Base-by-base conservation (phyloP, 2,113 vertebrate species). In the Eublepharis macularius region DNA sequence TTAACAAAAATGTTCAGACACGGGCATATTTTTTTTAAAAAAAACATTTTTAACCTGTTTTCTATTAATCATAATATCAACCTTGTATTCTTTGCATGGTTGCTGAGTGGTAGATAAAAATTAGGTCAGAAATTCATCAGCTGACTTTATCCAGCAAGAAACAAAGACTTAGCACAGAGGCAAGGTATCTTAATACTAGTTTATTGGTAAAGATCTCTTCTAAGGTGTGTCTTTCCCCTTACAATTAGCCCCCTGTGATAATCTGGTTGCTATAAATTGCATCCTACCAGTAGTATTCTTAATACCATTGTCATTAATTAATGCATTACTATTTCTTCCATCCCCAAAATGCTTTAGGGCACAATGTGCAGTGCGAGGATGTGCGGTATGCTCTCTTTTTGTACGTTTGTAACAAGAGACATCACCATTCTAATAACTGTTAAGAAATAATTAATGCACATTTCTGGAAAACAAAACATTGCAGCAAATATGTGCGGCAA, bases 41-140 rank as follows among this genome's bases (percentile, higher is more conserved):
- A 90, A 88, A 89, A 92, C 88, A 83, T 75, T 91, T 94, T 93
- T 81, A 89, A 94, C 87, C 90, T 65, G 5, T 85, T 63, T 63
- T 82, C 86, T 72, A 45, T 90, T 68, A 88, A 95, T 94, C 90
- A 94, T 89, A 92, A 94, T 84, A 87, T 95, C 95, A 96, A 94
- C 93, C 93, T 96, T 95, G 84, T 95, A 96, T 96, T 94, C 92
- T 92, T 89, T 3, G 88, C 91, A 87, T 90, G 87, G 88, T 85
- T 0, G 4, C 91, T 87, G 90, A 94, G 82, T 88, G 92, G 74
- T 81, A 39, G 54, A 80, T 86, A 72, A 95, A 97, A 97, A 96
- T 94, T 96, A 96, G 96, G 96, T 97, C 96, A 96, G 90, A 95
- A 95, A 95, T 92, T 95, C 94, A 94, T 95, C 96, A 96, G 88